These are phyloP conservation scores for Phytoseiulus persimilis DNA, from an alignment of 2,888 invertebrate species.

Conservation along the genomic window DNA sequence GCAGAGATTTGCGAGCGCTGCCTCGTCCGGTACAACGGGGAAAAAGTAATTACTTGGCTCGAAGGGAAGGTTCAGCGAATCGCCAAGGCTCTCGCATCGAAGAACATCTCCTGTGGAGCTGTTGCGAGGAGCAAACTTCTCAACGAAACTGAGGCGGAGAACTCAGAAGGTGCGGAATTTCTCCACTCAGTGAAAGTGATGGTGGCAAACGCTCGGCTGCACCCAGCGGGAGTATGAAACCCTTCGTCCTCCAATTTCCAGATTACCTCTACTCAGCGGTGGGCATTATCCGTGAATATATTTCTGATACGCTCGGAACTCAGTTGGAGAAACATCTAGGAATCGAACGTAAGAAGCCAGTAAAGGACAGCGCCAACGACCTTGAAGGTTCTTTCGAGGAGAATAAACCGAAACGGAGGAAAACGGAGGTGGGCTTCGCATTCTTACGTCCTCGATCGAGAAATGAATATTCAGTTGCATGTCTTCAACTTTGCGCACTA, in stretches of 20 bases:
- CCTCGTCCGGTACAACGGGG: not conserved
- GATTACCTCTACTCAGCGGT: conserved; percentile 12
- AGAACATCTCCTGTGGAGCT: conserved; percentile 10
- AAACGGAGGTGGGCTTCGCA: not conserved
- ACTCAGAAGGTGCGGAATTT: not conserved
- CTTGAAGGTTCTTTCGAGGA: not conserved
- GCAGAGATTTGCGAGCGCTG: conserved; percentile 9
- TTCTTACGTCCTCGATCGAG: not conserved
- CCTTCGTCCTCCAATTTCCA: not conserved
- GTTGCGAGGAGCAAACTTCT: conserved; percentile 21
- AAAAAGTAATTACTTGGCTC: not conserved
- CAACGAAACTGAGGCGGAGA: not conserved
- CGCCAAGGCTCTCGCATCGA: not conserved
- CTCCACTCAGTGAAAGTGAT: too few relatives aligned
- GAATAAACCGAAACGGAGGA: conserved; percentile 7
- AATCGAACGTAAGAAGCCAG: conserved; percentile 11
- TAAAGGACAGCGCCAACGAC: conserved; percentile 9
- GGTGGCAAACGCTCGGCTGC: not conserved
- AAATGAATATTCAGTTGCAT: too few relatives aligned
- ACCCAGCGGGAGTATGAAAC: too few relatives aligned
- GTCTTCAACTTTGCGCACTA: too few relatives aligned
- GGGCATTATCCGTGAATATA: conserved; percentile 17
- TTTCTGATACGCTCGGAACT: not conserved
- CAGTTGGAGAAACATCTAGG: conserved; percentile 10
- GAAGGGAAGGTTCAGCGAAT: conserved; percentile 11